Evolutionary conservation across 2,113 vertebrate species (phyloP), one percentile per base, ranked within the genome.

Genomic region (Mus pahari): DNA sequence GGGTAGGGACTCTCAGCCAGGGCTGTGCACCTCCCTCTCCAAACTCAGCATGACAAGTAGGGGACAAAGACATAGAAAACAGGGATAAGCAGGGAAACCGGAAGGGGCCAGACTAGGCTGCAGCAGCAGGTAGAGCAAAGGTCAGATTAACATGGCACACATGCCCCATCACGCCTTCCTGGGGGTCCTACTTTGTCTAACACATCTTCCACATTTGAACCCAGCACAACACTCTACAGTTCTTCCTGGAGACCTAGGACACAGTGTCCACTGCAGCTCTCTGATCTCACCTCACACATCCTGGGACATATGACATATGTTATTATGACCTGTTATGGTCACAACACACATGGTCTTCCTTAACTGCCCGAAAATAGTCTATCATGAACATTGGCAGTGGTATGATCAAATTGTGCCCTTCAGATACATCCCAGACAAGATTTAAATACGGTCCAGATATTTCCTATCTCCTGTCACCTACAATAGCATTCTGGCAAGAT

Each of bases 101-200:
- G 11, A 19, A 6, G 5, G 28, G 0, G 24, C 0, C 19, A 84
- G 42, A 70, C 14, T 64, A 91, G 53, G 31, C 42, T 48, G 3
- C 33, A 36, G 60, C 53, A 58, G 42, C 19, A 73, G 24, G 48
- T 42, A 88, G 58, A 73, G 24, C 45, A 60, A 86, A 45, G 28
- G 79, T 2, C 16, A 60, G 8, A 16, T 55, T 31, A 31, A 26
- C 42, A 1, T 7, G 22, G 11, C 16, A 39, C 7, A 8, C 7
- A 64, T 0, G 1, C 10, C 33, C 53, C 75, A 74, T 1, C 28
- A 81, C 0, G 1, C 3, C 26, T 71, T n/a, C 0, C 50, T 39
- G 26, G 36, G 75, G 28, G 3, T 91, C 11, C 36, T 62, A 12
- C 9, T 5, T 39, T 24, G 16, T 11, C 24, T 26, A 92, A 60